Evolutionary conservation across 2,888 invertebrate genomes (phyloP).

Genomic region (Conomelus anceps): DNA sequence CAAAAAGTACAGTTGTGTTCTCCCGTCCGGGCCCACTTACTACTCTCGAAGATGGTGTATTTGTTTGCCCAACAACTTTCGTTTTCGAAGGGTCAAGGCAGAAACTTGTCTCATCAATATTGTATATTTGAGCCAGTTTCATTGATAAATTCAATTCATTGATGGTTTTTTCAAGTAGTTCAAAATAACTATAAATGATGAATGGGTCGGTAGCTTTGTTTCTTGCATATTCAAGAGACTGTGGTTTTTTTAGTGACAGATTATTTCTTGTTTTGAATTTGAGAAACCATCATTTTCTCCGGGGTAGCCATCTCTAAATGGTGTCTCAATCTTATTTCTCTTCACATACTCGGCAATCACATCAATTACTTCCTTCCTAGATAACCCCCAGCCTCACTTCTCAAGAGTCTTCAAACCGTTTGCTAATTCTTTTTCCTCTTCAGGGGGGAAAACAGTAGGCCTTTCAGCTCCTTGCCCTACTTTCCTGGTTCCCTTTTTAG

Average conservation of each 20-base stretch:
- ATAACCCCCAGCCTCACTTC: slow-evolving; percentile 38
- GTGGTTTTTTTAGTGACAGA: no score
- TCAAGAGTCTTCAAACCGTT: slow-evolving; percentile 36
- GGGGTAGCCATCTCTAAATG: slow-evolving; percentile 37
- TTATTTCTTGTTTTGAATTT: slow-evolving; percentile 1
- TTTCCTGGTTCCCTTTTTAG: no score
- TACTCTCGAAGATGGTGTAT: slow-evolving; percentile 8
- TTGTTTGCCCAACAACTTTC: slow-evolving; percentile 25
- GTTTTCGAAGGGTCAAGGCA: no score
- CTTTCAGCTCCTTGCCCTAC: slow-evolving; percentile 32
- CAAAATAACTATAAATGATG: slow-evolving; percentile 15
- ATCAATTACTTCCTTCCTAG: slow-evolving; percentile 37
- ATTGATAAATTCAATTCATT: no score
- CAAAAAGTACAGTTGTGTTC: slow-evolving; percentile 17
- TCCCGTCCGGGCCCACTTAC: slow-evolving; percentile 13
- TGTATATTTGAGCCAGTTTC: no score
- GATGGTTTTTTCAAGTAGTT: slow-evolving; percentile 1
- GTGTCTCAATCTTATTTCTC: slow-evolving; percentile 34
- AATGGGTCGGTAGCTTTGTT: slow-evolving; percentile 14
- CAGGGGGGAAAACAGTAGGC: slow-evolving; percentile 32
- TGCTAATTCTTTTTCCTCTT: slow-evolving; percentile 34
- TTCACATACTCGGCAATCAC: slow-evolving; percentile 35
- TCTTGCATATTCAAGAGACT: slow-evolving; percentile 15
- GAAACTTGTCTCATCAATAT: no score
- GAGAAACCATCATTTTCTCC: slow-evolving; percentile 37